phyloP scores from a whole-genome alignment of 2,888 invertebrate genomes.

The Napeogenes inachia region DNA sequence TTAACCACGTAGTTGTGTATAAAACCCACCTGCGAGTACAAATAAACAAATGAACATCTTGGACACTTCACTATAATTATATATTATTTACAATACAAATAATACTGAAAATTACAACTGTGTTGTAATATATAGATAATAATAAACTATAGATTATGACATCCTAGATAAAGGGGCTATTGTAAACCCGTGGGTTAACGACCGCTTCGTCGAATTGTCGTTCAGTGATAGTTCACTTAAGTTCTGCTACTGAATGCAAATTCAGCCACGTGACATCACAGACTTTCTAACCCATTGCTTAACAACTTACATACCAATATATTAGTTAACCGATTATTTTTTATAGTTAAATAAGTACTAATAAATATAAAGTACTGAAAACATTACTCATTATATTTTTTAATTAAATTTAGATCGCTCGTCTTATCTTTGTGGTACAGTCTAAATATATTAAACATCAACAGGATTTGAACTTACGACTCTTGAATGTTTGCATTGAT shows the following conservation, averaged over 20 bases:
- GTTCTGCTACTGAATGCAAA: slow-evolving; percentile 28
- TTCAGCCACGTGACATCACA: slow-evolving; percentile 29
- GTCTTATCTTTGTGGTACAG: too few species aligned
- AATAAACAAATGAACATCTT: too few species aligned
- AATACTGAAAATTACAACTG: background rate
- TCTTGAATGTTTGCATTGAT: background rate
- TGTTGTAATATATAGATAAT: too few species aligned
- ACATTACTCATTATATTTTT: too few species aligned
- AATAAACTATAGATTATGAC: too few species aligned
- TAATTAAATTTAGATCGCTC: too few species aligned
- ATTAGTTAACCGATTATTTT: background rate
- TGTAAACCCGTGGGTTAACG: slow-evolving; percentile 45
- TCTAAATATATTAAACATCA: background rate
- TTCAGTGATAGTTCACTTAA: slow-evolving; percentile 30
- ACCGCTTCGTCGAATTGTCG: slow-evolving; percentile 46
- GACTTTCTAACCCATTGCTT: slow-evolving; percentile 26
- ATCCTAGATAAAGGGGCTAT: slow-evolving; percentile 24
- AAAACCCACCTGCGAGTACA: too few species aligned
- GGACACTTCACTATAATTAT: too few species aligned
- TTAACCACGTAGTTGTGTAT: too few species aligned
- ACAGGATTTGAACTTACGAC: background rate
- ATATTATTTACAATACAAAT: background rate
- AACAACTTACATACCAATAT: slow-evolving; percentile 22
- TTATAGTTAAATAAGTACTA: slow-evolving; percentile 5
- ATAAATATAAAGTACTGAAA: background rate